Conservation (phyloP, 2,797 vertebrate species). For the Poeciliopsis gracilis region DNA sequence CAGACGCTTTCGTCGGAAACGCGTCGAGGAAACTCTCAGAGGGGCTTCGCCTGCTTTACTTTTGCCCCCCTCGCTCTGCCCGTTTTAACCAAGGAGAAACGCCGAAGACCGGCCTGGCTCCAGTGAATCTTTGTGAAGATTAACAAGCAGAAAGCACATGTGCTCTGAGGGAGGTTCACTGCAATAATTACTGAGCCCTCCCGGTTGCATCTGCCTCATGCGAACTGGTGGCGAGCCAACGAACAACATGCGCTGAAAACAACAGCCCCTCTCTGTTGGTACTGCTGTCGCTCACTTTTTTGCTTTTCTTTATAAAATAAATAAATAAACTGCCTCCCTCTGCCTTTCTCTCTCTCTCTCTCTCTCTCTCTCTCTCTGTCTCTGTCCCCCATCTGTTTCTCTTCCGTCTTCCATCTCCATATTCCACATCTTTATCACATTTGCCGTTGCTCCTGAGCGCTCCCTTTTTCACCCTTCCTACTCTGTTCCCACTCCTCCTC, state of each 20-base stretch:
- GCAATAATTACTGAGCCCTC: conserved; percentile 72
- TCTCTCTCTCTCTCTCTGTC: conserved; percentile 32
- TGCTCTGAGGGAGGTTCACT: conserved; percentile 73
- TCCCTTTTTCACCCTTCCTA: conserved; percentile 61
- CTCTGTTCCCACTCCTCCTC: conserved; percentile 67
- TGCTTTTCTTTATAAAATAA: conserved; percentile 21
- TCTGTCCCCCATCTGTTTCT: conserved; percentile 73
- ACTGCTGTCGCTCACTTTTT: conserved; percentile 39
- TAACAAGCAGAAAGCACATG: conserved; percentile 68
- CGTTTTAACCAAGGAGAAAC: conserved; percentile 44
- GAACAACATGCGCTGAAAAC: conserved; percentile 67
- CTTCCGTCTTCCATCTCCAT: conserved; percentile 61
- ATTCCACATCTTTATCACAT: conserved; percentile 68
- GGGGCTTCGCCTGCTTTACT: conserved; percentile 14
- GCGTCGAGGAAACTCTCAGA: conserved; percentile 26
- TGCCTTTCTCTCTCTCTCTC: conserved; percentile 52
- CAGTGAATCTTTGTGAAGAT: conserved; percentile 57
- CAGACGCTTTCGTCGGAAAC: conserved; percentile 29
- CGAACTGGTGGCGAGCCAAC: conserved; percentile 72
- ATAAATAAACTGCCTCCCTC: conserved; percentile 42
- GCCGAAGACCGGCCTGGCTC: conserved; percentile 46
- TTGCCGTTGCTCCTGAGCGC: conserved; percentile 51
- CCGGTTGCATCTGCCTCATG: conserved; percentile 74
- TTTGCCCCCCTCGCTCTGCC: conserved; percentile 8
- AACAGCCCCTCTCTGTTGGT: conserved; percentile 71